These are phyloP conservation scores for Acanthaster planci DNA, from an alignment of 35 echinoderm and acorn worm species.

Conservation along the genomic window DNA sequence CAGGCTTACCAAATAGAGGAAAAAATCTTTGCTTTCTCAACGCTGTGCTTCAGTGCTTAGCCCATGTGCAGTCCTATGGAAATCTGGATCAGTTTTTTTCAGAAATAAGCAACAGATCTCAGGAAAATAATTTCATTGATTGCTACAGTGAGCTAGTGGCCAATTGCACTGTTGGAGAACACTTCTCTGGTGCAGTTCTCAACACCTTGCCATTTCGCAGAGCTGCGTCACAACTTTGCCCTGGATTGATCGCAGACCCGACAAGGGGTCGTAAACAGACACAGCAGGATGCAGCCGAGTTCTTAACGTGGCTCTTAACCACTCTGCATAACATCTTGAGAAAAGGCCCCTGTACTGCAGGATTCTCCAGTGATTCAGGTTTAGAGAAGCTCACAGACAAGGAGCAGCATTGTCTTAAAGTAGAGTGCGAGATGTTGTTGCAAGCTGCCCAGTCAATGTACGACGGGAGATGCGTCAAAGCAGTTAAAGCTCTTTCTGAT, in stretches of 20 bases:
- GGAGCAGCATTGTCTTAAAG: slow-evolving; percentile 3
- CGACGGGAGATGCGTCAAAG: background rate
- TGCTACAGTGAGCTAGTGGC: slow-evolving; percentile 26
- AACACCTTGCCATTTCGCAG: slow-evolving; percentile 26
- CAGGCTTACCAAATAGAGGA: slow-evolving; percentile 41
- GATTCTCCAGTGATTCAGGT: background rate
- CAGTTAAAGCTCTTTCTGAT: slow-evolving; percentile 28
- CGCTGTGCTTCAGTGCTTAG: slow-evolving; percentile 49
- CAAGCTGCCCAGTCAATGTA: slow-evolving; percentile 24
- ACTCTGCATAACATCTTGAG: slow-evolving; percentile 25
- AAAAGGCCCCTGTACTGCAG: slow-evolving; percentile 1
- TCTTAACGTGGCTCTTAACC: slow-evolving; percentile 43
- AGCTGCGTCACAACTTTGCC: background rate
- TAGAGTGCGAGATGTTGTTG: background rate
- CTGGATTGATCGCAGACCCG: slow-evolving; percentile 35
- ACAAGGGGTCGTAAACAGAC: background rate
- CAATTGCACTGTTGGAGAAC: background rate
- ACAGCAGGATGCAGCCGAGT: slow-evolving; percentile 58
- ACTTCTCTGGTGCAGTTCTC: background rate
- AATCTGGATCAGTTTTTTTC: background rate
- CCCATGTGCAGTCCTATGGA: slow-evolving; percentile 11
- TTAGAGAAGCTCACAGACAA: background rate
- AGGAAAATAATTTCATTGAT: slow-evolving; percentile 18
- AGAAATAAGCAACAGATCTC: background rate
- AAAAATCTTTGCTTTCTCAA: slow-evolving; percentile 55